Evolutionary conservation across 2,888 invertebrate species (phyloP), one percentile per base, ranked within the genome.

Genomic region (Taenaris catops): DNA sequence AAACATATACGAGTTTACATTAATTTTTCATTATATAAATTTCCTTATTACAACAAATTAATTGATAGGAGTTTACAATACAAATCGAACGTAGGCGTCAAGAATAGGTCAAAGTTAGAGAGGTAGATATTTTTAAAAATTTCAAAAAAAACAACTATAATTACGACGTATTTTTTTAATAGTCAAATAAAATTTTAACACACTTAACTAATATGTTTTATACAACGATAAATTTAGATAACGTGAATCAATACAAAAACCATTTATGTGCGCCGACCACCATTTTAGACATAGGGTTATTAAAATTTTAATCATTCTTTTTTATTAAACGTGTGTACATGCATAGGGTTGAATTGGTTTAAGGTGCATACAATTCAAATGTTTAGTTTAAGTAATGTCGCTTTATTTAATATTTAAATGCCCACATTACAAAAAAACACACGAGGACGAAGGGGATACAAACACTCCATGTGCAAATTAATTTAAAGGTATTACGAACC

Each of bases 401-500:
- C 54, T 59, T 64, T 57, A 40, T 44, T 46, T 34, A 47, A 31
- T 47, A 39, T 38, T 48, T 35, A 50, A 51, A 46, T 49, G 49
- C 40, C 48, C 53, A 54, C 48, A 51, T 55, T 59, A 69, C 60
- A 73, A 42, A 81, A n/a, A 29, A 78, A 79, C 72, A 69, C 74
- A 81, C 78, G 70, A 64, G 64, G 75, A 45, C 41, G 71, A 63
- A 72, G 66, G 66, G 75, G 69, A 61, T 62, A 80, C 74, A 81
- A 80, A 83, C 80, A 84, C 84, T 79, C 76, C 81, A 81, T 73
- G 83, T 84, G 83, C 84, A 86, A 75, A 79, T 73, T 73, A 81
- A 73, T 73, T 73, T 68, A 72, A 76, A 73, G 71, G 68, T 78
- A 63, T 75, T 87, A 87, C 89, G 88, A 90, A 93, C 93, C 93